Conservation (phyloP, 2,797 vertebrate species). For the Mormyrops attenuatus region DNA sequence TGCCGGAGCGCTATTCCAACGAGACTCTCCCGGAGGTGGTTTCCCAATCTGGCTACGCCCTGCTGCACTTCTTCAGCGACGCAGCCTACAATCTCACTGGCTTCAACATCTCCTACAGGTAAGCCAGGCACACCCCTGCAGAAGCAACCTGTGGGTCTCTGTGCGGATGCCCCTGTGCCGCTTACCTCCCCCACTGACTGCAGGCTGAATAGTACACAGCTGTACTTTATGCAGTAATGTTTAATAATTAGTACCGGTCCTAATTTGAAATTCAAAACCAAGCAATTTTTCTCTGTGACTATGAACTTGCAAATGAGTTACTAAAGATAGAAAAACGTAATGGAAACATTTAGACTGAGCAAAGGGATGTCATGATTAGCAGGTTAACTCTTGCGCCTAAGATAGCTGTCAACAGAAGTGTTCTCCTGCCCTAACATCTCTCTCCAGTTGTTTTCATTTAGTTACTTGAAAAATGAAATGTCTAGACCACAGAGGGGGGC, state of each 20-base stretch:
- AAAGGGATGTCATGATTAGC: neutral
- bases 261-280: slow-evolving; percentile 6
- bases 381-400: neutral
- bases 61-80: slow-evolving; percentile 97
- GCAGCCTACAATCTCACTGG: slow-evolving; percentile 97
- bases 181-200: neutral
- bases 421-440: neutral
- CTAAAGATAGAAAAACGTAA: neutral
- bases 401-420: neutral
- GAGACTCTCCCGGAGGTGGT: slow-evolving; percentile 89
- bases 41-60: slow-evolving; percentile 78
- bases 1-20: slow-evolving; percentile 85
- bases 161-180: neutral
- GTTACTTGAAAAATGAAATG: neutral
- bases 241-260: neutral
- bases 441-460: neutral
- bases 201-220: neutral
- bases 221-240: neutral
- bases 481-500: neutral
- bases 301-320: slow-evolving; percentile 10
- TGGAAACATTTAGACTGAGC: neutral
- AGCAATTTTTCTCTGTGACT: neutral
- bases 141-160: neutral
- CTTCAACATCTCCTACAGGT: slow-evolving; percentile 97
- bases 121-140: slow-evolving; percentile 28